Base-by-base conservation (phyloP, 1,140 invertebrate species). In the Sitodiplosis mosellana region DNA sequence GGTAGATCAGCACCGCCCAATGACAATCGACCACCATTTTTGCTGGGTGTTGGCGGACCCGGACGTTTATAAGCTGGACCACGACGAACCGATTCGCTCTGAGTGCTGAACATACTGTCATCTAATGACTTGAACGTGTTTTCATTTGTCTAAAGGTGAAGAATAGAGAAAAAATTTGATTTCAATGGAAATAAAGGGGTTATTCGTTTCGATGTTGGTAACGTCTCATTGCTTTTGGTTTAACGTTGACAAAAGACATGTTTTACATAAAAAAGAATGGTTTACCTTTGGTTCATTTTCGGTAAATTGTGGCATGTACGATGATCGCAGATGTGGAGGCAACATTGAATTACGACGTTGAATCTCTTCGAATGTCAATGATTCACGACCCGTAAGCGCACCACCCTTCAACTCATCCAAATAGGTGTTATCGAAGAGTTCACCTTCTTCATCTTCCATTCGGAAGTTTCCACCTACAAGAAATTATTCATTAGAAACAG, bases 271-370 rank as follows among this genome's bases (percentile, higher is more conserved):
- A 37, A 53, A 47, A n/a, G n/a, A n/a, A n/a, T n/a, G n/a, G n/a
- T 86, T 80, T 54, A 86, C 83, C 42, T 75, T 34, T 73, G 61
- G 18, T 64, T 55, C 38, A 69, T 68, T 55, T 76, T 81, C 63
- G 85, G 80, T n/a, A 73, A 82, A 70, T 89, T 89, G 1, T 0
- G 81, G 81, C 0, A 88, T 83, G 67, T 94, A 93, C 1, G 85
- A 81, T 51, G 84, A 87, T 66, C 84, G 87, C 45, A 93, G 65
- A 62, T 94, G 90, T 5, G 87, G 85, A 17, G 78, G 82, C 51
- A 82, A 82, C 45, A 92, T 65, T 0, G 88, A 87, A 65, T 94
- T 94, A 21, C 90, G 69, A 57, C 79, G 75, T 56, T 81, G 76
- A 15, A 93, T 67, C 59, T 88, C 83, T 5, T 27, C 27, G 74